A percentile compares a stretch with the other conserved stretches of the same genome.
Evolutionary conservation across 2,797 vertebrate species (phyloP).

Genomic region (Simalia tracyae): DNA sequence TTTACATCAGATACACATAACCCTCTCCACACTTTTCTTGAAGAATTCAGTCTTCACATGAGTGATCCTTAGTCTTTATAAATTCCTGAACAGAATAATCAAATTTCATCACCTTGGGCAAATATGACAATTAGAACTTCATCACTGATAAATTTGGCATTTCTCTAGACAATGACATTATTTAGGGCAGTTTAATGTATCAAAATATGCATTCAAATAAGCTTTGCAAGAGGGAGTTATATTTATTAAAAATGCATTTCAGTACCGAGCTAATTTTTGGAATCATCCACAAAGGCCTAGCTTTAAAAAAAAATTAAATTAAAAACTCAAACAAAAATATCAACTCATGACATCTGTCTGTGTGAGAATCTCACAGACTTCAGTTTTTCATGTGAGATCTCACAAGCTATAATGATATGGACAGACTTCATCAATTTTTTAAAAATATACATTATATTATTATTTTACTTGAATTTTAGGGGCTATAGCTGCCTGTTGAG

Average conservation of each 20-base stretch:
- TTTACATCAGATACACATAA: neutral
- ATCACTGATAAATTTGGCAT: neutral
- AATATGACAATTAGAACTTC: neutral
- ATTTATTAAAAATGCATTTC: neutral
- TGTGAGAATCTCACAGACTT: neutral
- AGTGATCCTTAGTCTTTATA: neutral
- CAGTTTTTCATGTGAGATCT: neutral
- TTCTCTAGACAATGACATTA: neutral
- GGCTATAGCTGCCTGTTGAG: neutral
- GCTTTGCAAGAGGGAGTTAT: neutral
- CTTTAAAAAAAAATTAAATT: no score
- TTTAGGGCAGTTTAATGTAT: neutral
- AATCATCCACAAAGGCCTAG: no score
- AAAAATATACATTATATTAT: neutral
- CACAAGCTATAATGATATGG: neutral
- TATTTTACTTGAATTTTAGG: neutral
- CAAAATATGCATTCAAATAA: neutral
- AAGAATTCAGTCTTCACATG: neutral
- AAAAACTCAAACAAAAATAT: neutral
- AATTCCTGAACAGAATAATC: neutral
- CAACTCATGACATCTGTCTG: neutral
- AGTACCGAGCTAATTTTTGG: neutral
- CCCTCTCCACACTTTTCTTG: neutral
- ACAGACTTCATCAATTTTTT: neutral
- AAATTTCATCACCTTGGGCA: neutral